Evolutionary conservation across 2,797 vertebrate species (phyloP), one percentile per base, ranked within the genome.

Genomic region (Cetoscarus ocellatus): DNA sequence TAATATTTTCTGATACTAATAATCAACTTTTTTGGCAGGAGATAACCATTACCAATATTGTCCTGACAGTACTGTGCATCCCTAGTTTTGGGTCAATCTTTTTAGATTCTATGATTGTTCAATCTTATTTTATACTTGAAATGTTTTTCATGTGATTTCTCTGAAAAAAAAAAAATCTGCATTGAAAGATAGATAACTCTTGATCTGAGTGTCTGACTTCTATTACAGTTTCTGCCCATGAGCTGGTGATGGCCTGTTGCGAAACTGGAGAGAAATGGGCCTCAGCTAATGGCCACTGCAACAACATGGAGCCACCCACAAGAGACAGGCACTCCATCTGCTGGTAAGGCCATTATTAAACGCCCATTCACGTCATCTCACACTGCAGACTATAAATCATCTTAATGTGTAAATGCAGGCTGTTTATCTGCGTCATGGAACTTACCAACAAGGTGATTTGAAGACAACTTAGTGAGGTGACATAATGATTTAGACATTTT

Each of bases 201-300:
- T 39, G 38, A 81, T 70, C 15, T 66, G 47, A 7, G 15, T 83
- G 70, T 86, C 74, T 90, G 67, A 79, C 65, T 87, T 88, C 88
- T 66, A 43, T 84, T 77, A 35, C 57, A 93, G 96, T 91, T 77
- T 96, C 97, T 83, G 94, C 94, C 13, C 95, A 94, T 80, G 96
- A 97, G 40, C 57, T 97, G 90, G 92, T 97, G 3, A 95, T 94
- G 81, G 91, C 90, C 10, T 99, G 98, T 91, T 99, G 98, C 39
- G 95, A 95, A 8, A 94, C 95, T 0, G 98, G 98, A 5, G 95
- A 96, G 73, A 96, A 97, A 86, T 98, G 97, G 98, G 95, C 96
- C 61, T 92, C 96, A 0, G 91, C 94, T 86, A 95, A 94, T 0
- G 96, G 94, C 8, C 96, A 96, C 85, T 99, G 98, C 83, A 89